Conservation (phyloP, 2,113 vertebrate species). For the Phoxinus phoxinus region DNA sequence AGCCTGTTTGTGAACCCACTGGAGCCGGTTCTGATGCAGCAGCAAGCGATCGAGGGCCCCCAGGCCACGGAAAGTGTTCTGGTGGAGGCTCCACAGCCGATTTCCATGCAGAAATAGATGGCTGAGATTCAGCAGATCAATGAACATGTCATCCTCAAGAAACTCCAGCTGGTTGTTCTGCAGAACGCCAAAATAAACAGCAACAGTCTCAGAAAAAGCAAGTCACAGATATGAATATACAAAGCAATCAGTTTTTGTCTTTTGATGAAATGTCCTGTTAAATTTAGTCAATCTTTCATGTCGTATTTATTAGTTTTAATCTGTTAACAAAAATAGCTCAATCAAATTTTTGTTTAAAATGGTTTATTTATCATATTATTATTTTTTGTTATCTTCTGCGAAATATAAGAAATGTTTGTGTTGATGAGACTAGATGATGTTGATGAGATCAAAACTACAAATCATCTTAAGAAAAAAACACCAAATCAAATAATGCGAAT, state of each 20-base stretch:
- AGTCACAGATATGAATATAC: background rate
- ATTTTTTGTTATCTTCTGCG: background rate
- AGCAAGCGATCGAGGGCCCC: slow-evolving; percentile 92
- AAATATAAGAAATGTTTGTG: background rate
- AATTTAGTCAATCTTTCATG: background rate
- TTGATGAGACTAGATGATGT: background rate
- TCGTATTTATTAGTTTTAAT: no score
- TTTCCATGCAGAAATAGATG: slow-evolving; percentile 98
- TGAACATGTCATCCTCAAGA: slow-evolving; percentile 95
- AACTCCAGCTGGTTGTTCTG: slow-evolving; percentile 93
- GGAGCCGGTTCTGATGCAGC: slow-evolving; percentile 95
- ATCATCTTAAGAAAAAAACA: background rate
- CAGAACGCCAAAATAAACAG: background rate
- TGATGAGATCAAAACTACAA: background rate
- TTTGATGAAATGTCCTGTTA: background rate
- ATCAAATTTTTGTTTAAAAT: background rate
- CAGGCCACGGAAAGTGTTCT: slow-evolving; percentile 92
- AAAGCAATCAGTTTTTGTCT: background rate
- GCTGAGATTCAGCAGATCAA: slow-evolving; percentile 95
- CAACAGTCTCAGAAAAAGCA: slow-evolving; percentile 13
- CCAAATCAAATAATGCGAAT: background rate
- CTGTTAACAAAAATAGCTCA: no score
- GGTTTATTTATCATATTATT: background rate
- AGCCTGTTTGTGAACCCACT: slow-evolving; percentile 88
- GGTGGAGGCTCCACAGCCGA: slow-evolving; percentile 90